These are phyloP conservation scores for Psittacula derbiana DNA, from an alignment of 2,797 vertebrate species.

Conservation along the genomic window DNA sequence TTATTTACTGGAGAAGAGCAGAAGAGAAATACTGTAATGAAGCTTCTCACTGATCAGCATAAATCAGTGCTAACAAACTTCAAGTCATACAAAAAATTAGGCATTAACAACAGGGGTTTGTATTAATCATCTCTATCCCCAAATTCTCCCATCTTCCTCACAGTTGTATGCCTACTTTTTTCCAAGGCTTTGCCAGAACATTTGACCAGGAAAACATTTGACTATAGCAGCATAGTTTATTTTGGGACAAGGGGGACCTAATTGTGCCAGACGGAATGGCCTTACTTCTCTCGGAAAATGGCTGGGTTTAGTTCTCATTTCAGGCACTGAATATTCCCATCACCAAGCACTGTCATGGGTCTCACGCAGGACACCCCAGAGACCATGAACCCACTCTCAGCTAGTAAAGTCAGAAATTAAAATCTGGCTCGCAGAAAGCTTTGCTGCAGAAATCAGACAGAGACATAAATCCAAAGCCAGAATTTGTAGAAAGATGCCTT, in stretches of 20 bases:
- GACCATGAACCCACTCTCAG: background rate
- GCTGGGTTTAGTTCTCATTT: background rate
- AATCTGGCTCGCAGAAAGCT: background rate
- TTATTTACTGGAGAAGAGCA: background rate
- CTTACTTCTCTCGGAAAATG: background rate
- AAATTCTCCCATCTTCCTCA: background rate
- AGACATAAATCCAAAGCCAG: background rate
- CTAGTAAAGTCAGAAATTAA: background rate
- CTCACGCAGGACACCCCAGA: background rate
- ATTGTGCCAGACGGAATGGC: background rate
- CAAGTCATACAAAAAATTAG: background rate
- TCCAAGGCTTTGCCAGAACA: background rate
- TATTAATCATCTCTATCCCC: background rate
- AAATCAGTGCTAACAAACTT: background rate
- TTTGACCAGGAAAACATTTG: background rate
- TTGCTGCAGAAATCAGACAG: background rate
- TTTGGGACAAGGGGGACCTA: slow-evolving; percentile 25
- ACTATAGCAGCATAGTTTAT: background rate
- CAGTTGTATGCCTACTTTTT: background rate
- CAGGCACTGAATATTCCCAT: background rate
- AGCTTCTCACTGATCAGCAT: background rate
- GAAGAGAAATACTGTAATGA: background rate
- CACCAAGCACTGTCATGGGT: background rate
- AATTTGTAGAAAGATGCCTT: background rate
- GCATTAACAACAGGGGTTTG: background rate